Percentiles rank a stretch among this genome's conserved stretches.
These are phyloP conservation scores for Parnassius mnemosyne DNA, from an alignment of 2,888 invertebrate genomes.

Conservation along the genomic window DNA sequence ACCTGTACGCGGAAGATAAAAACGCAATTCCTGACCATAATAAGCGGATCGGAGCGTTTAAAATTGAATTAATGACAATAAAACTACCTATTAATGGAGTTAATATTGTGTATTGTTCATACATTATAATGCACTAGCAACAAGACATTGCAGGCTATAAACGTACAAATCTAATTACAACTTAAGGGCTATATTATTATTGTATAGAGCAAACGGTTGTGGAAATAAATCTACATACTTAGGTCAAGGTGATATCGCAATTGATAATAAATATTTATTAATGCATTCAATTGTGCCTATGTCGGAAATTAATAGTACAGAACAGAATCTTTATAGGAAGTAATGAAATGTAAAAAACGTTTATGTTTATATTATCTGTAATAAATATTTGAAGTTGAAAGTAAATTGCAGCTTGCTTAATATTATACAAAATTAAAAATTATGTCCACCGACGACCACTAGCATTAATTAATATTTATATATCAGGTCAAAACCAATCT, in stretches of 20 bases:
- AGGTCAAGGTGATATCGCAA: constrained; percentile 12
- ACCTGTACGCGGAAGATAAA: constrained; percentile 18
- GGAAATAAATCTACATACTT: constrained; percentile 7
- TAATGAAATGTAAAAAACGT: too few species aligned
- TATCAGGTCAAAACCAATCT: too few species aligned
- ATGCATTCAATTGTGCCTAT: too few species aligned
- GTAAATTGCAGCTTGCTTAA: too few species aligned
- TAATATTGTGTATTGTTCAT: constrained; percentile 6
- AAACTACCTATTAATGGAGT: background rate
- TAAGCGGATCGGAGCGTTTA: constrained; percentile 17
- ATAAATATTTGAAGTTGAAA: too few species aligned
- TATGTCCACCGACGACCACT: too few species aligned
- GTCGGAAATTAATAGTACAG: too few species aligned
- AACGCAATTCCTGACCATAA: constrained; percentile 17
- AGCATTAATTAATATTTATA: too few species aligned
- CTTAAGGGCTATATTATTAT: constrained; percentile 9
- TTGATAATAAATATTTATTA: constrained; percentile 1
- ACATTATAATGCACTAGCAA: constrained; percentile 4
- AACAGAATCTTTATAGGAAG: too few species aligned
- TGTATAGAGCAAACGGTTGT: constrained; percentile 7
- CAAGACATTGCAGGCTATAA: constrained; percentile 8
- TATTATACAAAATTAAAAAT: too few species aligned
- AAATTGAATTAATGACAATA: constrained; percentile 18
- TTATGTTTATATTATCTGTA: too few species aligned
- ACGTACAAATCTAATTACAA: constrained; percentile 11